Evolutionary conservation across 2,113 vertebrate genomes (phyloP).

Genomic region (Myiozetetes cayanensis): DNA sequence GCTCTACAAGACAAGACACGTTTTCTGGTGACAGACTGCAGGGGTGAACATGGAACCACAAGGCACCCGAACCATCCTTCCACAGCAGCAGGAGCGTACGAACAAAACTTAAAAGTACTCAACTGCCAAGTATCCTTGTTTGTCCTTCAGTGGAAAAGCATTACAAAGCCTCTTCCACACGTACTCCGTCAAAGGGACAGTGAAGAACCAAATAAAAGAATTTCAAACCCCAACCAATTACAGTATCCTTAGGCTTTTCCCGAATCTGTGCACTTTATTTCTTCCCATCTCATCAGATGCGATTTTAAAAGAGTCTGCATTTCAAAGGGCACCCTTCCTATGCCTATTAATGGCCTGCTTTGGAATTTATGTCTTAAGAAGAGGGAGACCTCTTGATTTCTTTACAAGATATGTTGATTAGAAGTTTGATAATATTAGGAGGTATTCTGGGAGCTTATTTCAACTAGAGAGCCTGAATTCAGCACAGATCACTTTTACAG

Average conservation of each 20-base stretch:
- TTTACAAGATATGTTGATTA: conserved; percentile 5
- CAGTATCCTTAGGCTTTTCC: conserved; percentile 65
- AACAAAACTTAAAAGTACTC: conserved; percentile 69
- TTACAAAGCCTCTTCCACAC: conserved; percentile 70
- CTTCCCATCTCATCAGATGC: conserved; percentile 49
- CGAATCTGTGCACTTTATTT: conserved; percentile 46
- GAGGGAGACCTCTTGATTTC: conserved; percentile 26
- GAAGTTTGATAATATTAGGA: conserved; percentile 48
- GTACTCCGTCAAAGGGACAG: conserved; percentile 66
- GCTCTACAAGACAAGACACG: conserved; percentile 23
- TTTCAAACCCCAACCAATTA: conserved; percentile 67
- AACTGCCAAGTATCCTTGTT: conserved; percentile 68
- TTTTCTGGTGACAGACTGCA: conserved; percentile 42
- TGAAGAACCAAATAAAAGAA: conserved; percentile 64
- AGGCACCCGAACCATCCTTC: conserved; percentile 30
- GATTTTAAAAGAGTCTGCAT: conserved; percentile 54
- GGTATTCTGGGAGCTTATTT: conserved; percentile 7
- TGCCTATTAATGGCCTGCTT: conserved; percentile 32
- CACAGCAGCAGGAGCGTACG: background rate
- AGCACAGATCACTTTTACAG: background rate
- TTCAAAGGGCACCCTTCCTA: conserved; percentile 54
- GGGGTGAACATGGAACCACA: conserved; percentile 26
- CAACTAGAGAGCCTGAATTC: background rate
- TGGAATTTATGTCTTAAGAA: conserved; percentile 39
- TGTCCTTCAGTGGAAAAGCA: conserved; percentile 70